Percentiles rank a stretch among this genome's conserved stretches.
These are phyloP conservation scores for Xestoiulus laeticollis DNA, from an alignment of 2,888 invertebrate species.

Conservation along the genomic window DNA sequence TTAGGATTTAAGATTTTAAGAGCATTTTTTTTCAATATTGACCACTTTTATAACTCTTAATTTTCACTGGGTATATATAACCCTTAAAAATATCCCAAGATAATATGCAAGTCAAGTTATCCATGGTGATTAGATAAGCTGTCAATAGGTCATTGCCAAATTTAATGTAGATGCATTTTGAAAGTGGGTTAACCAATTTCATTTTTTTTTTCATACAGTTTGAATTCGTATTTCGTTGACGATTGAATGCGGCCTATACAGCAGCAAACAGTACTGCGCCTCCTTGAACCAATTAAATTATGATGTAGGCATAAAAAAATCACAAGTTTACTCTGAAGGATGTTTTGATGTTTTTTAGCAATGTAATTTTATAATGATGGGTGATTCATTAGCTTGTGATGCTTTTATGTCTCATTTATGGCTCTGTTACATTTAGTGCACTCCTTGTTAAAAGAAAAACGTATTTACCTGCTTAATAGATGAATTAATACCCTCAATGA, in stretches of 20 bases:
- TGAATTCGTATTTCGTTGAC: background rate
- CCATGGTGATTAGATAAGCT: background rate
- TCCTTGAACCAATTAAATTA: background rate
- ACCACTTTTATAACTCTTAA: too few relatives aligned
- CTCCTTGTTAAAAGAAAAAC: background rate
- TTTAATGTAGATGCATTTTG: background rate
- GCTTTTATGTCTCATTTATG: background rate
- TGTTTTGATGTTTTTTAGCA: background rate
- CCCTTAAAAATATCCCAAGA: too few relatives aligned
- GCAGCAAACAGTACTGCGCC: background rate
- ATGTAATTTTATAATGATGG: background rate
- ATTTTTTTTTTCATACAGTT: background rate
- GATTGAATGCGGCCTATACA: background rate
- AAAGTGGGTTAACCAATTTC: background rate
- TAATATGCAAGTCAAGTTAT: too few relatives aligned
- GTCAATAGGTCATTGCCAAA: slow-evolving; percentile 5
- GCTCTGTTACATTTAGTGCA: background rate
- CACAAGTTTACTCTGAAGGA: too few relatives aligned
- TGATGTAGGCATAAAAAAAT: background rate
- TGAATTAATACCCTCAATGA: slow-evolving; percentile 53
- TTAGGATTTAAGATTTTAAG: too few relatives aligned
- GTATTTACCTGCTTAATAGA: slow-evolving; percentile 54
- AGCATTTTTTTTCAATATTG: too few relatives aligned
- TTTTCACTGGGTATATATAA: too few relatives aligned
- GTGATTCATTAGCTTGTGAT: background rate